These are phyloP conservation scores for Diacarnus erythraeanus DNA, from an alignment of 37 sponge, comb jelly and placozoan species.

Conservation along the genomic window DNA sequence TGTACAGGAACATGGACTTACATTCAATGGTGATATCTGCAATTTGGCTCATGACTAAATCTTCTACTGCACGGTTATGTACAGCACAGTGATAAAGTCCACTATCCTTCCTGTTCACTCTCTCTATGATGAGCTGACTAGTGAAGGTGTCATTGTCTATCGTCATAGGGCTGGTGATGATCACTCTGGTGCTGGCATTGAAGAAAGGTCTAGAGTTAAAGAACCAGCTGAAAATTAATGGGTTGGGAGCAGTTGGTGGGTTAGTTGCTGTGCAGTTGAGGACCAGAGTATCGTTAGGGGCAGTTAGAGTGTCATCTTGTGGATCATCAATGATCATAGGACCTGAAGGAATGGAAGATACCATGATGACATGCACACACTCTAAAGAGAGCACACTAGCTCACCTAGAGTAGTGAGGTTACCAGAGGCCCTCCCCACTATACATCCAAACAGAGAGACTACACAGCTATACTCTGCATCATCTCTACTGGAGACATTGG, in stretches of 20 bases:
- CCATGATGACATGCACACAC: neutral
- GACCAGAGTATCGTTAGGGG: neutral
- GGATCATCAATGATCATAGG: neutral
- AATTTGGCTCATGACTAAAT: neutral
- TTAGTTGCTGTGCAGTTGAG: constrained; percentile 4
- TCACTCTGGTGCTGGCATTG: neutral
- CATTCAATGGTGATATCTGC: neutral
- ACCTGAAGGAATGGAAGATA: neutral
- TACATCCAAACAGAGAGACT: neutral
- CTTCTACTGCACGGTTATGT: neutral
- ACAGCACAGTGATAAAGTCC: neutral
- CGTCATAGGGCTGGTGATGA: neutral
- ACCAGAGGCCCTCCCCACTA: neutral
- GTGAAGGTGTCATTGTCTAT: neutral
- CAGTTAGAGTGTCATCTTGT: neutral
- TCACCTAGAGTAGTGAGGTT: neutral
- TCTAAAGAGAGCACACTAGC: neutral
- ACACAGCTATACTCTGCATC: constrained; percentile 11
- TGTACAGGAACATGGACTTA: no score
- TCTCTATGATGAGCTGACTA: neutral
- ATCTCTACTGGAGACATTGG: neutral
- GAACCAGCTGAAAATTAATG: neutral
- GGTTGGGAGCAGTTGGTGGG: neutral
- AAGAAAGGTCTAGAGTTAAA: neutral
- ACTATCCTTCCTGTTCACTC: neutral